Base-by-base conservation (phyloP, 2,888 invertebrate genomes). In the Euzetes globulus region DNA sequence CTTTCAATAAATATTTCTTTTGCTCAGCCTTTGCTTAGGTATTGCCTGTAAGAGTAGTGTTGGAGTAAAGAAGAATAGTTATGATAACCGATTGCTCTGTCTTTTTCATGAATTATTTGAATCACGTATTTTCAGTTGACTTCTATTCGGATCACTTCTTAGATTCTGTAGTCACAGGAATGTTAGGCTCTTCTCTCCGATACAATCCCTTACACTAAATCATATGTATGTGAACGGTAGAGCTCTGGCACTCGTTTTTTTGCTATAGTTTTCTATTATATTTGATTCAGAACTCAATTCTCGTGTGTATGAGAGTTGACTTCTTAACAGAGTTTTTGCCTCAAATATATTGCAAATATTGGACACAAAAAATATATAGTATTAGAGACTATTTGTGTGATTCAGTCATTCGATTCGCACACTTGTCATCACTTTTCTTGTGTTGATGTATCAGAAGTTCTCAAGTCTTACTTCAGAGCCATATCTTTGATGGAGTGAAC, bases 101-200 rank as follows among this genome's bases (percentile, higher is more conserved):
- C n/a, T n/a, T 50, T 58, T 41, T 41, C 41, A 58, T 58, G 58
- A 17, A 58, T 58, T 58, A 58, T 58, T 58, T 58, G 17, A 19
- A 27, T 58, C 58, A 58, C 58, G 58, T 58, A 27, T 58, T 58
- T 58, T 15, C 58, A 58, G 58, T 58, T 58, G 58, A 58, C 27
- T 58, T 58, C 27, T 29, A 50, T 58, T 58, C 29, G 58, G 58
- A 58, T 58, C 58, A 58, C 27, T 58, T 58, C 25, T 58, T 17
- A 15, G 25, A 22, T 15, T 29, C 27, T 19, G 19, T 58, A 58
- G 58, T 58, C 29, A 27, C 1, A 25, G 29, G 19, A 27, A 58
- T 19, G 19, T 15, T 27, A 22, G 58, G 4, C 41, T 41, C 41
- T 50, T 50, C 50, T n/a, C 4, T 41, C 19, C 50, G 50, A 19